These are phyloP conservation scores for Hemiscyllium ocellatum DNA, from an alignment of 2,113 vertebrate genomes.

Conservation along the genomic window DNA sequence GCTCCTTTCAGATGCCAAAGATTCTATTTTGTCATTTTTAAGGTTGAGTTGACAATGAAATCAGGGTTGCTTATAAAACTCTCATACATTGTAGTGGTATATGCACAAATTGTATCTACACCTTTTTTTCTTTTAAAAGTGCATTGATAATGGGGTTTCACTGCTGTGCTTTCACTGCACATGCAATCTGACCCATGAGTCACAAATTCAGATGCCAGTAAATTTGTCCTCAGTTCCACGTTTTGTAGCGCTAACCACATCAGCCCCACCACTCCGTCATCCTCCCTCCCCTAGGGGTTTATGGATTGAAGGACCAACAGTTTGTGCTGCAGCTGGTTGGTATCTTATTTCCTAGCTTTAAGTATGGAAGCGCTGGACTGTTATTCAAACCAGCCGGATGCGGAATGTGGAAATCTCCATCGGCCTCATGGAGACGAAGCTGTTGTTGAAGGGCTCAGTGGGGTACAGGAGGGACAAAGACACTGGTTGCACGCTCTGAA, in stretches of 20 bases:
- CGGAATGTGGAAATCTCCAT: slow-evolving; percentile 91
- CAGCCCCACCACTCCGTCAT: neutral
- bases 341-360: neutral
- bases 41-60: neutral
- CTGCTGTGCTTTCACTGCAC: neutral
- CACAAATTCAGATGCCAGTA: neutral
- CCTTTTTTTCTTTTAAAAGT: neutral
- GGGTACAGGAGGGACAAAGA: slow-evolving; percentile 83
- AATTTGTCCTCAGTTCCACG: neutral
- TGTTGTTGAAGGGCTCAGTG: slow-evolving; percentile 62
- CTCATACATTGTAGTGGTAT: slow-evolving; percentile 7
- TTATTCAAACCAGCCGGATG: slow-evolving; percentile 59
- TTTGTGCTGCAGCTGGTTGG: neutral
- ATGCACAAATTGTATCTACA: neutral
- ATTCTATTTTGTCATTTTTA: neutral
- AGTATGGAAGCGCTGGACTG: neutral
- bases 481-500: slow-evolving; percentile 76
- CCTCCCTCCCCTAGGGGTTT: neutral
- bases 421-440: slow-evolving; percentile 67
- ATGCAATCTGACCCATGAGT: neutral
- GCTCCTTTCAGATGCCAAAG: neutral
- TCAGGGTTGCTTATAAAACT: neutral
- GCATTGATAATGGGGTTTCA: neutral
- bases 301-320: neutral
- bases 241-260: neutral